Evolutionary conservation across 1,140 invertebrate species (phyloP), one percentile per base, ranked within the genome.

Genomic region (Uloborus diversus): DNA sequence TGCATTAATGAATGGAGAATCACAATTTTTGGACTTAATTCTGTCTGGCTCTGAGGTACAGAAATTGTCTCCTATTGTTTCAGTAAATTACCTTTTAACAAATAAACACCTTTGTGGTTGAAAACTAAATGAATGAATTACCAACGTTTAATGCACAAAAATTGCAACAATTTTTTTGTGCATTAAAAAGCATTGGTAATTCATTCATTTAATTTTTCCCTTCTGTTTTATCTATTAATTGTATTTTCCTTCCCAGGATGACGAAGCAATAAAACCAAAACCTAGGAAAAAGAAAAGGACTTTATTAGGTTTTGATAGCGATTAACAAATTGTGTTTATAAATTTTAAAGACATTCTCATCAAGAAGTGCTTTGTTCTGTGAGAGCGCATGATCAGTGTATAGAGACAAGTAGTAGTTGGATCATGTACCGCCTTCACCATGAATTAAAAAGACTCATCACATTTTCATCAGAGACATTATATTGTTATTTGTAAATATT

Each of bases 251-350:
- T 62, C 76, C 61, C 57, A 84, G 92, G 92, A 94, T 84, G 94
- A 94, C 88, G 92, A 94, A 88, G 91, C 93, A 82, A 90, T 93
- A 3, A 94, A 94, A 88, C 92, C 92, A 85, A 93, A 93, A 87
- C 92, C 92, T 23, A 94, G 94, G 87, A 94, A 94, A 86, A 90
- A 94, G 87, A 94, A 94, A 91, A 94, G 94, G 89, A 87, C 89
- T 81, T 86, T 88, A 80, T 90, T 49, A 64, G 91, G 92, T 82
- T 94, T 93, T 66, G 94, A 96, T 87, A 94, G 93, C 88, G 93
- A 94, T 90, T 94, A 90, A 93, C 62, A 66, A 65, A 71, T 57
- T 47, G 32, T 65, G 73, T 78, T 27, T 70, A 53, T 47, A 78
- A 65, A 53, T 61, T 47, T 64, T 23, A 27, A 56, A 20, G 35